Base-by-base conservation (phyloP, 2,113 vertebrate species). In the Amphilophus citrinellus region DNA sequence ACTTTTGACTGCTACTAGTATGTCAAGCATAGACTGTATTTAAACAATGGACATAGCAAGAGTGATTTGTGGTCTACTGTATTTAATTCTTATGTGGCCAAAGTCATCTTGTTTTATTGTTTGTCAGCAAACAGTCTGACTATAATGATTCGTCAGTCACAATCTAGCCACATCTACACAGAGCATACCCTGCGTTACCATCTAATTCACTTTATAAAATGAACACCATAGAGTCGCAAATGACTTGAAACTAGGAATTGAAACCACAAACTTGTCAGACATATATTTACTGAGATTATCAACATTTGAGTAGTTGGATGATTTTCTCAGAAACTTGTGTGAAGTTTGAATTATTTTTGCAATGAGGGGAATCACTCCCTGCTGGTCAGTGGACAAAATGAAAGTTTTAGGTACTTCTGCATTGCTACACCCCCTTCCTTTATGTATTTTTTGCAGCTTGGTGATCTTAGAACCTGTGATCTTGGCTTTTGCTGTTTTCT, bases 401-500 rank as follows among this genome's bases (percentile, higher is more conserved):
- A 71, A 53, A 11, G 44, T 13, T 13, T 27, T 59, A 6, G 5
- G n/a, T 5, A 24, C 58, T 53, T 32, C 6, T 32, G 47, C 0
- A 0, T 11, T 56, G 24, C 68, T 1, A n/a, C 47, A 7, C 47
- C 68, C 20, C 27, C 47, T 8, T 53, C 68, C 17, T 71, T 32
- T 14, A n/a, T 22, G 11, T 18, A 18, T 73, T 73, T 73, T 32
- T 32, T 53, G 66, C 57, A 8, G 61, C 71, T 84, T 22, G 50
- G 57, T 44, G 7, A 58, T 58, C 77, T 10, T 85, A 27, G 20
- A 56, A 7, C 30, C 60, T 8, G 3, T 0, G 3, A 68, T 80
- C 30, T 22, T 85, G 82, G 86, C 61, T 73, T 84, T 81, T 27
- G 35, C 17, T 83, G 62, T 84, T 22, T 61, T 76, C 42, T 73